Evolutionary conservation across 2,797 vertebrate species (phyloP).

Genomic region (Squalus acanthias): DNA sequence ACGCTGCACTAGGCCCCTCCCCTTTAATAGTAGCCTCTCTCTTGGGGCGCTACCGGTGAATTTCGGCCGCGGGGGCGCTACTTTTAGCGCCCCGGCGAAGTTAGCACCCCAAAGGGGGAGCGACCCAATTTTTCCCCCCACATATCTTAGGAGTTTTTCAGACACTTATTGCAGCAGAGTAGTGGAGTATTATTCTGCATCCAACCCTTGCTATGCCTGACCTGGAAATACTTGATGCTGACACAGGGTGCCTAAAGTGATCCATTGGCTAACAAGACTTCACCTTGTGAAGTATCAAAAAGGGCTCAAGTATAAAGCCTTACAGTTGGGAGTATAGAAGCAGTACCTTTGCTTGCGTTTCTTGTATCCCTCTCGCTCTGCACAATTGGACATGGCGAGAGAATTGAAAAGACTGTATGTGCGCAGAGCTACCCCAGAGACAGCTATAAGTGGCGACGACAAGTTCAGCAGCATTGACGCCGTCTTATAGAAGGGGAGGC

Average conservation of each 20-base stretch:
- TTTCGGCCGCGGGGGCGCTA: too few relatives aligned
- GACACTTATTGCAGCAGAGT: neutral
- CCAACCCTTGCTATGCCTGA: neutral
- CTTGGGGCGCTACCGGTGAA: too few relatives aligned
- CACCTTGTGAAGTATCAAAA: neutral
- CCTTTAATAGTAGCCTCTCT: too few relatives aligned
- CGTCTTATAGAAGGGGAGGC: conserved; percentile 55
- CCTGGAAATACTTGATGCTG: neutral
- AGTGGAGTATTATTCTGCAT: neutral
- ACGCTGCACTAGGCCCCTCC: too few relatives aligned
- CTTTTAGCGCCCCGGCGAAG: too few relatives aligned
- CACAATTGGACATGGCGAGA: conserved; percentile 72
- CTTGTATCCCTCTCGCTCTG: conserved; percentile 59
- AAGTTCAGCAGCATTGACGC: conserved; percentile 72
- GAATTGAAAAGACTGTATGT: conserved; percentile 63
- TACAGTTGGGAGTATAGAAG: too few relatives aligned
- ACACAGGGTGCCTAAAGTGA: neutral
- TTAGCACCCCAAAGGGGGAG: too few relatives aligned
- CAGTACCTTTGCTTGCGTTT: conserved; percentile 61
- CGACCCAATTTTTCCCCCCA: too few relatives aligned
- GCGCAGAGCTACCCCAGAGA: conserved; percentile 75
- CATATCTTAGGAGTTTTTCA: neutral
- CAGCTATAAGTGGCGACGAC: conserved; percentile 71
- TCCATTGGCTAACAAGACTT: too few relatives aligned
- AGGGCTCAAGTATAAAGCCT: neutral